phyloP scores from a whole-genome alignment of 1,140 invertebrate species.

The Dendrolimus kikuchii region DNA sequence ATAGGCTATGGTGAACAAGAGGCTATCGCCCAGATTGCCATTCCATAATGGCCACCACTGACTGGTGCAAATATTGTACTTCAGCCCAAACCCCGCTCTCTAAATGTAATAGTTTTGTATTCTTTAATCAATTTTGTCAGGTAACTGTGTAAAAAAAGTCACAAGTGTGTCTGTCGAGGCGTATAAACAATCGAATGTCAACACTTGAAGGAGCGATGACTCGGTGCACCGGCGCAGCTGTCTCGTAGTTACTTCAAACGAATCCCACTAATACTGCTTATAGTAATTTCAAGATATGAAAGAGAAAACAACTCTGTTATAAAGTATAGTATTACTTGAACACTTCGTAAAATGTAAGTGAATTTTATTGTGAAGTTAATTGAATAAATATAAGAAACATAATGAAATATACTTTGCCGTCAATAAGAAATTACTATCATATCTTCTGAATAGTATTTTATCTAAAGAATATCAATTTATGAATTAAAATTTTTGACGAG shows the following conservation, averaged over 20 bases:
- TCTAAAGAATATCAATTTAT: constrained; percentile 13
- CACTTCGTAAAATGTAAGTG: not conserved
- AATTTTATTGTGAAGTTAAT: not conserved
- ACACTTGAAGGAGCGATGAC: constrained; percentile 65
- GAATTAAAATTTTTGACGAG: constrained; percentile 16
- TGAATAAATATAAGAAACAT: no score
- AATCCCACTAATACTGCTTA: constrained; percentile 14
- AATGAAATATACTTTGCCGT: not conserved
- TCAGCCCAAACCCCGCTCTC: not conserved
- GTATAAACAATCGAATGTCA: constrained; percentile 59
- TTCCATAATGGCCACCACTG: no score
- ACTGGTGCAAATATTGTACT: no score
- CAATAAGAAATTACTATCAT: not conserved
- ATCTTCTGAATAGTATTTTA: constrained; percentile 1
- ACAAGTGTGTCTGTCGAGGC: constrained; percentile 42
- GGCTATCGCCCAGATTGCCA: no score
- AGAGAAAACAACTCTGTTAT: no score
- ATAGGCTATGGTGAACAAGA: no score
- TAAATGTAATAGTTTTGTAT: constrained; percentile 23
- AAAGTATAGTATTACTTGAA: no score
- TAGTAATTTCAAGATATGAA: not conserved
- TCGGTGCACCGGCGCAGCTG: constrained; percentile 36
- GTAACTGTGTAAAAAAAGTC: constrained; percentile 30
- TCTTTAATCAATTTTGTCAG: constrained; percentile 49
- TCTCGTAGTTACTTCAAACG: constrained; percentile 26